Evolutionary conservation across 1,140 invertebrate genomes (phyloP).

Genomic region (Spodoptera litura): DNA sequence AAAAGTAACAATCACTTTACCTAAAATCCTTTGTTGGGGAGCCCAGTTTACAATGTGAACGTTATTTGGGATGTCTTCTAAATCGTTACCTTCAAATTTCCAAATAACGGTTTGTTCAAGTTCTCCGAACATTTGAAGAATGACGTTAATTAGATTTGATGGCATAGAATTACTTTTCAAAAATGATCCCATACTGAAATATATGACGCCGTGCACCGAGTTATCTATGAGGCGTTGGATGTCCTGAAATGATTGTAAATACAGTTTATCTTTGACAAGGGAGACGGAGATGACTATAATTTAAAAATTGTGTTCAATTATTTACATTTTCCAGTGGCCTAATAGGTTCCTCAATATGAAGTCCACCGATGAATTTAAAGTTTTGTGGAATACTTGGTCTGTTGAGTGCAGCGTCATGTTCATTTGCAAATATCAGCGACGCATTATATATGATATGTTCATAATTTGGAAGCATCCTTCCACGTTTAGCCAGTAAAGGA

Average conservation of each 20-base stretch:
- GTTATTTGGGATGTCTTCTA: conserved; percentile 49
- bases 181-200: conserved; percentile 88
- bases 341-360: conserved; percentile 55
- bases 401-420: conserved; percentile 43
- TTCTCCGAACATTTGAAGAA: conserved; percentile 83
- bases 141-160: conserved; percentile 65
- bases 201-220: conserved; percentile 86
- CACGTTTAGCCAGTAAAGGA: conserved; percentile 44
- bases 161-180: conserved; percentile 82
- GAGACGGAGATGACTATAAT: no score
- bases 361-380: conserved; percentile 60
- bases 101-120: conserved; percentile 87
- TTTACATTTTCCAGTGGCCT: conserved; percentile 38
- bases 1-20: not conserved
- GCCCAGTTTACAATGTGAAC: conserved; percentile 56
- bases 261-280: no score
- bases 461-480: conserved; percentile 52
- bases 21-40: conserved; percentile 50
- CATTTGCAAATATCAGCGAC: conserved; percentile 70
- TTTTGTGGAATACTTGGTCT: conserved; percentile 56
- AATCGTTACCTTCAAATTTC: conserved; percentile 52
- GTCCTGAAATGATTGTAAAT: not conserved
- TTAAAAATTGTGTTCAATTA: no score
- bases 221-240: conserved; percentile 83
- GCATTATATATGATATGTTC: conserved; percentile 82